A percentile compares a stretch with the other conserved stretches of the same genome.
Evolutionary conservation across 2,113 vertebrate genomes (phyloP).

Genomic region (Diadophis punctatus): DNA sequence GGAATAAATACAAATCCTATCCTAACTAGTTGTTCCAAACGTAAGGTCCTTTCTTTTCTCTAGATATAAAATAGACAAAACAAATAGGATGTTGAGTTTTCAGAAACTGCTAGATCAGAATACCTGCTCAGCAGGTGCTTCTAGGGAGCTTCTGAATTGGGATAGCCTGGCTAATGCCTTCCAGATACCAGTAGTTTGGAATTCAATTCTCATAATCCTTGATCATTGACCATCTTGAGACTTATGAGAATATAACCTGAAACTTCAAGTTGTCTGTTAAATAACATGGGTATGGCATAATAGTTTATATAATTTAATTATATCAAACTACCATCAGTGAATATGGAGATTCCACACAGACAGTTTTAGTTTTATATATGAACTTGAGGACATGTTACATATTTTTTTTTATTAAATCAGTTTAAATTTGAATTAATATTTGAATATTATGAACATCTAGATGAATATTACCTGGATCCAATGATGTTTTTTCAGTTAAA

Average conservation of each 20-base stretch:
- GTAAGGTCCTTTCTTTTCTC: background rate
- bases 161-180: background rate
- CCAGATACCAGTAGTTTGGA: background rate
- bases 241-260: background rate
- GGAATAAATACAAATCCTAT: background rate
- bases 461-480: background rate
- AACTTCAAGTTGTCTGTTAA: background rate
- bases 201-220: background rate
- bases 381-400: background rate
- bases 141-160: background rate
- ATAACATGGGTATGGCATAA: background rate
- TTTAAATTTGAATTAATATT: background rate
- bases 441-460: background rate
- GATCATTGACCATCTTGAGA: background rate
- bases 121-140: background rate
- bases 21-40: background rate
- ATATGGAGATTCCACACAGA: background rate
- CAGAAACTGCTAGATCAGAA: background rate
- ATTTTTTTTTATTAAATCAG: background rate
- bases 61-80: background rate
- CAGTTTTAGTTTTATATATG: background rate
- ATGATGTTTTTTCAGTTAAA: background rate
- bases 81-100: background rate
- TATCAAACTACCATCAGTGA: background rate
- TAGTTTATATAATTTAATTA: background rate